These are phyloP conservation scores for Rallus crepitans DNA, from an alignment of 2,797 vertebrate genomes.

Conservation along the genomic window DNA sequence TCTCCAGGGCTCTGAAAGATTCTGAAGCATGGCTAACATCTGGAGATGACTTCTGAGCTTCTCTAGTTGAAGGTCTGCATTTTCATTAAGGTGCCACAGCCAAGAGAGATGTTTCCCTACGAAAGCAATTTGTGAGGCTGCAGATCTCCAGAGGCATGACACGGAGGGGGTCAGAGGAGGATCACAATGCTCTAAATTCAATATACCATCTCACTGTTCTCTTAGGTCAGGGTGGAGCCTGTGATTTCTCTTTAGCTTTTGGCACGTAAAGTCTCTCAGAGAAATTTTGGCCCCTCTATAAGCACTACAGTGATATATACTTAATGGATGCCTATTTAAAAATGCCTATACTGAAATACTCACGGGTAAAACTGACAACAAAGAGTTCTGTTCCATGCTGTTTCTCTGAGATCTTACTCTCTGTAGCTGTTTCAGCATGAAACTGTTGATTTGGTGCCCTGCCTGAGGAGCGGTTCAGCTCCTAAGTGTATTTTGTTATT, in stretches of 20 bases:
- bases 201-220: neutral
- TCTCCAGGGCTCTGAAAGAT: neutral
- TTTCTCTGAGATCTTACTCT: neutral
- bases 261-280: neutral
- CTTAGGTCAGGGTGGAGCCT: neutral
- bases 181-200: neutral
- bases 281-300: neutral
- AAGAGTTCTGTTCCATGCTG: neutral
- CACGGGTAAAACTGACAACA: neutral
- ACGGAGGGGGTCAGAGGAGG: accelerated
- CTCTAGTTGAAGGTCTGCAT: neutral
- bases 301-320: neutral
- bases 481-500: neutral
- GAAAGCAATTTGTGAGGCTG: neutral
- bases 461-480: neutral
- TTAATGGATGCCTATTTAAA: neutral
- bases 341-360: neutral
- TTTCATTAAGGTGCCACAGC: neutral
- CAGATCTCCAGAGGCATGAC: neutral
- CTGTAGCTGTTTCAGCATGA: neutral
- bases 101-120: neutral
- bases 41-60: neutral
- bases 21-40: neutral
- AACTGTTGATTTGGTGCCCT: too few relatives aligned
- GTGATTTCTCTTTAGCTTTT: neutral